A percentile compares a stretch with the other conserved stretches of the same genome.
phyloP scores from a whole-genome alignment of 2,888 invertebrate genomes.

The Chirona hameri region DNA sequence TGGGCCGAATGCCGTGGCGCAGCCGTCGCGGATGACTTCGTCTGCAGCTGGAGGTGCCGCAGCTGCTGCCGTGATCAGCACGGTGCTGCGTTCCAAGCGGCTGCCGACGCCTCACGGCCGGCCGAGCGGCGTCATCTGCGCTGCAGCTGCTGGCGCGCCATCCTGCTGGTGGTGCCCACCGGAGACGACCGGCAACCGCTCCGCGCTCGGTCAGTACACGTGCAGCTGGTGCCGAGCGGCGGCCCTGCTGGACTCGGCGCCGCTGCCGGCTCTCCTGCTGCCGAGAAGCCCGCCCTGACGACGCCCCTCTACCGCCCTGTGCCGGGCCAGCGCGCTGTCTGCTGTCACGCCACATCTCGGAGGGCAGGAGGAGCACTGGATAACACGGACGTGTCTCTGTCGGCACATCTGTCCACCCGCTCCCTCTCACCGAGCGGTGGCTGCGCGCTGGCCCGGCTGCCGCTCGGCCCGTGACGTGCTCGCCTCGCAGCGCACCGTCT shows the following conservation, averaged over 20 bases:
- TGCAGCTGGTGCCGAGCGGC: background rate
- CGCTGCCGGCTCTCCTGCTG: background rate
- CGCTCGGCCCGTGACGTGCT: background rate
- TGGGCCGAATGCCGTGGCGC: background rate
- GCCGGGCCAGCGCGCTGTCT: background rate
- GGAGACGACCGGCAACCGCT: background rate
- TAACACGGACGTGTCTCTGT: background rate
- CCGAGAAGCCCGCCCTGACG: background rate
- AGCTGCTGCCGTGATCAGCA: background rate
- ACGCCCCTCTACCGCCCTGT: background rate
- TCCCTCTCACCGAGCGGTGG: background rate
- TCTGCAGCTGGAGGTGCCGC: background rate
- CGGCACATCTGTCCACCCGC: background rate
- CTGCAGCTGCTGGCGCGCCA: conserved; percentile 11
- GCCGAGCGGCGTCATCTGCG: background rate
- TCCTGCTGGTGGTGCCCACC: background rate
- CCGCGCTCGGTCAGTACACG: background rate
- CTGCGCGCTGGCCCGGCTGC: background rate
- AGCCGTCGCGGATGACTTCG: background rate
- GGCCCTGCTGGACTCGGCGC: background rate
- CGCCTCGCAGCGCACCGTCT: conserved; percentile 1
- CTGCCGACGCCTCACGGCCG: background rate
- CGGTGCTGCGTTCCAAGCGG: conserved; percentile 1
- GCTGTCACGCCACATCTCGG: background rate
- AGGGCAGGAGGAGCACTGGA: background rate